These are phyloP conservation scores for Stegastes partitus DNA, from an alignment of 2,113 vertebrate genomes.

Conservation along the genomic window DNA sequence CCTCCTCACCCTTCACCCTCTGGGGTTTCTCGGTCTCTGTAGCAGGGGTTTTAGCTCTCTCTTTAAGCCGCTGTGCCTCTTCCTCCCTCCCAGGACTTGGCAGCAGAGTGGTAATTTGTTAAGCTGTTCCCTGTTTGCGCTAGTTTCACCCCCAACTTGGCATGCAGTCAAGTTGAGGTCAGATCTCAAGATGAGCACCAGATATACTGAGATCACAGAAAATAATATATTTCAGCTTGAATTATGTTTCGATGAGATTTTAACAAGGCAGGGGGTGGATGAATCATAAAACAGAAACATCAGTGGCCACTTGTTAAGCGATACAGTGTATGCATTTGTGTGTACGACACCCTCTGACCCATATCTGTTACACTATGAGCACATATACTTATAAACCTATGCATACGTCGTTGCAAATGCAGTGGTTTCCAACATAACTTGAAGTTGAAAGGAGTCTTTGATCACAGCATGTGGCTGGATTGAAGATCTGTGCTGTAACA, in stretches of 20 bases:
- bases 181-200: slow-evolving; percentile 59
- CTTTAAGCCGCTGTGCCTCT: slow-evolving; percentile 64
- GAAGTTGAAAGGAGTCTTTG: slow-evolving; percentile 72
- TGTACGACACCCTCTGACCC: slow-evolving; percentile 30
- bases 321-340: slow-evolving; percentile 22
- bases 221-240: slow-evolving; percentile 40
- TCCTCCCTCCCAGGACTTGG: slow-evolving; percentile 72
- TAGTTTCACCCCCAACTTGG: slow-evolving; percentile 63
- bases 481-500: slow-evolving; percentile 53
- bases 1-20: slow-evolving; percentile 71
- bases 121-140: slow-evolving; percentile 66
- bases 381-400: slow-evolving; percentile 37
- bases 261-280: slow-evolving; percentile 1
- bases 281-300: slow-evolving; percentile 35
- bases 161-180: slow-evolving; percentile 65
- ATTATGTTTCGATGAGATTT: slow-evolving; percentile 36
- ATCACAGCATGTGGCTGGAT: slow-evolving; percentile 63
- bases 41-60: slow-evolving; percentile 68
- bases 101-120: slow-evolving; percentile 74
- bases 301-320: slow-evolving; percentile 22
- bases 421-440: slow-evolving; percentile 48
- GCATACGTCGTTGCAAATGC: slow-evolving; percentile 45
- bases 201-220: slow-evolving; percentile 48
- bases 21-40: slow-evolving; percentile 69
- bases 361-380: slow-evolving; percentile 19